These are phyloP conservation scores for Hemiscyllium ocellatum DNA, from an alignment of 2,113 vertebrate genomes.

Conservation along the genomic window DNA sequence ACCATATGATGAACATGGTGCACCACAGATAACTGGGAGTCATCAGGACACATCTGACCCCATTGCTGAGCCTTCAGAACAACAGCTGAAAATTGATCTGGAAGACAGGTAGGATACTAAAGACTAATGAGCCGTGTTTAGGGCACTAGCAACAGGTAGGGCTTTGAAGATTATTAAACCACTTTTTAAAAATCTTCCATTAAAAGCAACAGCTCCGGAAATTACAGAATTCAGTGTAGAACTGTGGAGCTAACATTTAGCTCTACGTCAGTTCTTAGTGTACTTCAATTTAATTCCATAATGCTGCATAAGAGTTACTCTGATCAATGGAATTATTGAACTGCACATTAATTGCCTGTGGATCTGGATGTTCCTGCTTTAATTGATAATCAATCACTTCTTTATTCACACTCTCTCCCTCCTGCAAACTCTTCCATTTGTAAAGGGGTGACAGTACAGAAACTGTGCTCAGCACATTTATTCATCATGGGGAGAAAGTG, in stretches of 20 bases:
- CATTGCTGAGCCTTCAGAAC: conserved; percentile 41
- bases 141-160: neutral
- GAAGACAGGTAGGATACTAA: conserved; percentile 37
- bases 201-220: neutral
- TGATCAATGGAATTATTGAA: neutral
- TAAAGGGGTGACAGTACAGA: too few species aligned
- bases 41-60: conserved; percentile 35
- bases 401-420: neutral
- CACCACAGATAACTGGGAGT: conserved; percentile 33
- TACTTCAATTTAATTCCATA: neutral
- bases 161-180: neutral
- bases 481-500: neutral
- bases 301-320: neutral
- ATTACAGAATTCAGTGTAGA: neutral
- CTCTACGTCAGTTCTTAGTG: neutral
- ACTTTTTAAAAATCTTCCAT: neutral
- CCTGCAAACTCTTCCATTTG: neutral
- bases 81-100: conserved; percentile 44
- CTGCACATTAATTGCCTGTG: neutral
- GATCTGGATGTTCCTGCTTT: neutral
- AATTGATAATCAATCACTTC: neutral
- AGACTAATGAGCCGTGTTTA: neutral
- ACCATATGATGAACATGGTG: neutral
- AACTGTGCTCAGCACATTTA: neutral
- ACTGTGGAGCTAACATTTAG: neutral